Percentiles rank a stretch among this genome's conserved stretches.
Evolutionary conservation across 2,888 invertebrate genomes (phyloP).

Genomic region (Noctua fimbriata): DNA sequence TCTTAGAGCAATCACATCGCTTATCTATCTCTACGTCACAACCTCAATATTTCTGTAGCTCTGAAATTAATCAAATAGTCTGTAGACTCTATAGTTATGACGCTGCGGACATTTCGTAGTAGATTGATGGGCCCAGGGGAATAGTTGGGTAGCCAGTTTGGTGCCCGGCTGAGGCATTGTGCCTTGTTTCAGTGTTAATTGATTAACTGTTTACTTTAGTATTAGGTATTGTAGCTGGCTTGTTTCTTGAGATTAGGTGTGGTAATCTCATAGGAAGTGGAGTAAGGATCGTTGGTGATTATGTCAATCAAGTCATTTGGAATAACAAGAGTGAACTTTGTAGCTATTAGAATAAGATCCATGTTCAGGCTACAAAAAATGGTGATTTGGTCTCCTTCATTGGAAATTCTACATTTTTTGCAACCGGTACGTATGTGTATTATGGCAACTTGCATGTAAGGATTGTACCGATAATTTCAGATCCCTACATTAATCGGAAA

Average conservation of each 20-base stretch:
- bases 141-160: slow-evolving; percentile 60
- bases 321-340: neutral
- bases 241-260: slow-evolving; percentile 43
- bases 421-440: neutral
- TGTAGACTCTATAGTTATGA: slow-evolving; percentile 78
- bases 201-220: slow-evolving; percentile 51
- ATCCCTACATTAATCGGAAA: no score
- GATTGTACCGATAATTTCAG: neutral
- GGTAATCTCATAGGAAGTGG: slow-evolving; percentile 2
- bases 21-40: slow-evolving; percentile 15
- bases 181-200: slow-evolving; percentile 55
- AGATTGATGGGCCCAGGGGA: slow-evolving; percentile 79
- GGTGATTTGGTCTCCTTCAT: neutral
- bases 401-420: neutral
- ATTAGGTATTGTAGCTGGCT: slow-evolving; percentile 34
- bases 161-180: slow-evolving; percentile 50
- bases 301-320: neutral
- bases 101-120: slow-evolving; percentile 69
- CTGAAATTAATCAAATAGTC: slow-evolving; percentile 83
- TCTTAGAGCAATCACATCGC: neutral
- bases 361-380: neutral
- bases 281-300: neutral
- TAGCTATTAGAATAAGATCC: neutral
- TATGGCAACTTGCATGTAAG: neutral
- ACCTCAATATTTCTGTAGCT: slow-evolving; percentile 64